Percentiles rank a stretch among this genome's conserved stretches.
Evolutionary conservation across 2,888 invertebrate genomes (phyloP).

Genomic region (Hemicrepidius hirtus): DNA sequence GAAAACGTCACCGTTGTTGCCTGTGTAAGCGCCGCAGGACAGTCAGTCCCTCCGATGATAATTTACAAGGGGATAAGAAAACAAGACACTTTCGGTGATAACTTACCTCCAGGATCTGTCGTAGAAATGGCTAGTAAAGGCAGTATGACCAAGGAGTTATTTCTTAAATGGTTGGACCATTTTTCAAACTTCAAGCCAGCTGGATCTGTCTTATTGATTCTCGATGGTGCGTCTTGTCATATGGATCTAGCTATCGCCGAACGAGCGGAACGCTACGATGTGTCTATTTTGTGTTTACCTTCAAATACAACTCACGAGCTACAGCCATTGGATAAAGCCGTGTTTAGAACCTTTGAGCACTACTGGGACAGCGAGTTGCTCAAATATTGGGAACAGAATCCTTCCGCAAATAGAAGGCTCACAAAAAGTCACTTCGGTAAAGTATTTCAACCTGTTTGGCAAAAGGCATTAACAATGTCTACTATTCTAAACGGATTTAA

Average conservation of each 20-base stretch:
- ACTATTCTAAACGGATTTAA: conserved; percentile 3
- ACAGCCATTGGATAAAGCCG: too few relatives aligned
- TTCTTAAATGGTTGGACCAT: conserved; percentile 56
- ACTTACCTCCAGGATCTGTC: conserved; percentile 58
- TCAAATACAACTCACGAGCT: conserved; percentile 67
- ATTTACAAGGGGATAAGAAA: conserved; percentile 23
- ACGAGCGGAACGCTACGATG: conserved; percentile 58
- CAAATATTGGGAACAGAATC: conserved; percentile 45
- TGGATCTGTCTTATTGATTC: conserved; percentile 58
- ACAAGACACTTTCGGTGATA: conserved; percentile 54
- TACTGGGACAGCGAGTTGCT: conserved; percentile 62
- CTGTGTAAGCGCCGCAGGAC: conserved; percentile 17
- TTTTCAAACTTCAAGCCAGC: conserved; percentile 57
- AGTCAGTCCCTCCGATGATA: neutral
- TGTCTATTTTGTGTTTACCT: conserved; percentile 64
- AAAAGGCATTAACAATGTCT: neutral
- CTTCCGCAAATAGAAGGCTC: neutral
- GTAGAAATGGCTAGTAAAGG: conserved; percentile 60
- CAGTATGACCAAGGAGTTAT: conserved; percentile 56
- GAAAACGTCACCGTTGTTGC: conserved; percentile 28
- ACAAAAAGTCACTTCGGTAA: neutral
- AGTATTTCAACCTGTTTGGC: conserved; percentile 9
- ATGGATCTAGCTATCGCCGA: conserved; percentile 62
- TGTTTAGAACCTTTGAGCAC: conserved; percentile 63
- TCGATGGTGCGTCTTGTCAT: conserved; percentile 63